Evolutionary conservation across 2,888 invertebrate species (phyloP).

Genomic region (Ophion obscuratus): DNA sequence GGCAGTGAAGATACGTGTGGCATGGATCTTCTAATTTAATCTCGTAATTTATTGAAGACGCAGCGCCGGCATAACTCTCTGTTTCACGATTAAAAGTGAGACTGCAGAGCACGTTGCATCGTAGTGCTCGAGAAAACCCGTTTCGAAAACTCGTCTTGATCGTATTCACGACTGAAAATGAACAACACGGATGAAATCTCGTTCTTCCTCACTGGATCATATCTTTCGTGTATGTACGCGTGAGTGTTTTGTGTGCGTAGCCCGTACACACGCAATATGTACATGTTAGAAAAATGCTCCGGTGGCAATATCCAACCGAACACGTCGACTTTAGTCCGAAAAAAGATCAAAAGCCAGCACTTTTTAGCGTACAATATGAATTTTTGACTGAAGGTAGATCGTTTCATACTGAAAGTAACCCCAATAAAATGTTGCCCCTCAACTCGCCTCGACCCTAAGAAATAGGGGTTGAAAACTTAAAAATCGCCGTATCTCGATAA

Average conservation of each 20-base stretch:
- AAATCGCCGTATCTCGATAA: too few relatives aligned
- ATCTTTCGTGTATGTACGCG: neutral
- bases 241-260: neutral
- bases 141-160: conserved; percentile 65
- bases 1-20: conserved; percentile 19
- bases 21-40: conserved; percentile 38
- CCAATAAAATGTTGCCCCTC: too few relatives aligned
- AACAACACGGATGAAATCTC: conserved; percentile 45
- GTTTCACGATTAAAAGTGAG: conserved; percentile 64
- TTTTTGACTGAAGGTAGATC: too few relatives aligned
- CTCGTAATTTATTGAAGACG: conserved; percentile 47
- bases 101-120: conserved; percentile 20
- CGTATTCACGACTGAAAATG: conserved; percentile 56
- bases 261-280: neutral
- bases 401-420: too few relatives aligned
- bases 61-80: conserved; percentile 54
- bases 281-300: neutral
- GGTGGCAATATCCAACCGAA: neutral
- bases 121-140: conserved; percentile 51
- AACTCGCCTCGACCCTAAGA: too few relatives aligned
- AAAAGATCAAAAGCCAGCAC: too few relatives aligned
- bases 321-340: neutral
- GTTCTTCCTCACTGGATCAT: neutral
- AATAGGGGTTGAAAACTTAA: too few relatives aligned
- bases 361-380: too few relatives aligned